Conservation (phyloP, 2,888 invertebrate species). For the Orchesellides sinensis region DNA sequence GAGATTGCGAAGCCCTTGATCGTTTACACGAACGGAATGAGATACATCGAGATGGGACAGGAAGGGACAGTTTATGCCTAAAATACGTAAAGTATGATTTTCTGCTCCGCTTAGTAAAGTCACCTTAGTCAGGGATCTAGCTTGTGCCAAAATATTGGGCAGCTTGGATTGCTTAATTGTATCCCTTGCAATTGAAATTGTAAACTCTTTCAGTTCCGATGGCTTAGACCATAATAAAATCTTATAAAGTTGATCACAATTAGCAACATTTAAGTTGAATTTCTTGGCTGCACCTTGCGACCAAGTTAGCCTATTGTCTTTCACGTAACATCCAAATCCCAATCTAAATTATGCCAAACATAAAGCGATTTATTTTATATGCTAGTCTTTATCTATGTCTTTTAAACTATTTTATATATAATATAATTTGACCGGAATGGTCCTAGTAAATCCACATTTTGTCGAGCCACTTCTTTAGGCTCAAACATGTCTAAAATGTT, state of each 20-base stretch:
- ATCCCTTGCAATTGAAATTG: constrained; percentile 31
- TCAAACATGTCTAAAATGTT: constrained; percentile 51
- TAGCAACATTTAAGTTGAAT: constrained; percentile 31
- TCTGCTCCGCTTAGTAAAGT: constrained; percentile 61
- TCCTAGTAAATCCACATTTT: constrained; percentile 45
- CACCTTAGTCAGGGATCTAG: constrained; percentile 38
- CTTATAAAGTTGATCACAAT: constrained; percentile 55
- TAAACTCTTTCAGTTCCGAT: constrained; percentile 14
- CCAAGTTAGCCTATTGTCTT: constrained; percentile 51
- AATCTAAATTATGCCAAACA: no score
- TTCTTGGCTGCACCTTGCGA: constrained; percentile 60
- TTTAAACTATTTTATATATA: not conserved
- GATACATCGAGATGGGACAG: constrained; percentile 49
- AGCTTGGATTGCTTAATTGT: constrained; percentile 31
- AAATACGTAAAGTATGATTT: constrained; percentile 56
- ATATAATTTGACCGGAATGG: constrained; percentile 36
- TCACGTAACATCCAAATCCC: constrained; percentile 58
- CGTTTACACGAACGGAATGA: constrained; percentile 48
- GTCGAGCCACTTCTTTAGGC: constrained; percentile 4
- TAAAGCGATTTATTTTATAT: no score
- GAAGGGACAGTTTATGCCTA: constrained; percentile 62
- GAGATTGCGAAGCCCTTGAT: constrained; percentile 54
- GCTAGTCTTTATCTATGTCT: no score
- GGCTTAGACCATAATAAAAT: constrained; percentile 42
- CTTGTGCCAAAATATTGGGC: constrained; percentile 50